Conservation (phyloP, 2,113 vertebrate species). For the Patagioenas fasciata region DNA sequence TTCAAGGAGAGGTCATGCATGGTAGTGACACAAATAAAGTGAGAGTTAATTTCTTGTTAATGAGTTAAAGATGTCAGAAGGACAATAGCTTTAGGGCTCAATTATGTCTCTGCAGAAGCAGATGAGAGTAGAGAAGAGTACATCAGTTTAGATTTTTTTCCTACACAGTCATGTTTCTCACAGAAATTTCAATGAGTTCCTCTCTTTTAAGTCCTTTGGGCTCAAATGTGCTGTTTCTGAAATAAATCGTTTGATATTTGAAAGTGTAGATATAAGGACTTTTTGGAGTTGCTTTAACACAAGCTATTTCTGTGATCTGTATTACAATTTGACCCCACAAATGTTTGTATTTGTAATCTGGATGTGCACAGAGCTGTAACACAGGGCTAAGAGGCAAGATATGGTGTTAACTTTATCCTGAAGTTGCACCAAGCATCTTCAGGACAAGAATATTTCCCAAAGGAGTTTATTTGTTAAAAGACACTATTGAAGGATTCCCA, state of each 20-base stretch:
- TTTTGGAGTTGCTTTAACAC: background rate
- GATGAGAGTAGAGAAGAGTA: background rate
- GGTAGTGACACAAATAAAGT: background rate
- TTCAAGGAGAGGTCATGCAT: background rate
- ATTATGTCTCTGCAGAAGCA: background rate
- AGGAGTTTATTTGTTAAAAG: background rate
- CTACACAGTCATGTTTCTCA: background rate
- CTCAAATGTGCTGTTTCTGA: background rate
- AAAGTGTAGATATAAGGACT: background rate
- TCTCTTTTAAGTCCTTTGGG: background rate
- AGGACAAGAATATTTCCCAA: background rate
- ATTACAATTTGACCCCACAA: background rate
- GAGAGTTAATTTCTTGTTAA: slow-evolving; percentile 33
- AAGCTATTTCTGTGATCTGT: background rate
- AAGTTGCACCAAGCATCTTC: background rate
- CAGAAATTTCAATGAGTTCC: background rate
- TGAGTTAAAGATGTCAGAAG: background rate
- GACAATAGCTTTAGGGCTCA: background rate
- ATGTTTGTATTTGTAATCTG: background rate
- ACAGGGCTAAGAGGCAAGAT: background rate
- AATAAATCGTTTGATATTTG: background rate
- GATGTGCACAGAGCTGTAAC: background rate
- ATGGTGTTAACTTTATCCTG: background rate
- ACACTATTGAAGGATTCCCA: background rate
- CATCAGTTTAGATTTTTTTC: background rate